phyloP scores from a whole-genome alignment of 2,797 vertebrate species.

The Avahi laniger region DNA sequence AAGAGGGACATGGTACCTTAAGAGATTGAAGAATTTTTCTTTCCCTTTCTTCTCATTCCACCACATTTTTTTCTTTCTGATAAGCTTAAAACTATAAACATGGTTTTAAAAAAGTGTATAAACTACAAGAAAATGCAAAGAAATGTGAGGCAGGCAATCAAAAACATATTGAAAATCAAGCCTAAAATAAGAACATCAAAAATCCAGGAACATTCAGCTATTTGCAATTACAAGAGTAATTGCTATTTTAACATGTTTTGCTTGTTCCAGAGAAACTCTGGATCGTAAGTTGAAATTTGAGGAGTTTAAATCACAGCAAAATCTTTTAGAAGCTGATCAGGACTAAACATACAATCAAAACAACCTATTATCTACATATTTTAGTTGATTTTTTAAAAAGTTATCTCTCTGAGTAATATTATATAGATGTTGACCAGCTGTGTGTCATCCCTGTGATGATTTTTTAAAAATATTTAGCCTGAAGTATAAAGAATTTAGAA shows the following conservation, averaged over 20 bases:
- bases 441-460: conserved; percentile 14
- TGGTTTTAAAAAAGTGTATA: conserved; percentile 54
- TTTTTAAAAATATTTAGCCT: conserved; percentile 60
- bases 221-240: conserved; percentile 85
- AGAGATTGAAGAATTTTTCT: conserved; percentile 18
- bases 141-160: conserved; percentile 83
- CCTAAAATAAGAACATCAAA: conserved; percentile 83
- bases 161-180: conserved; percentile 84
- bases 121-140: conserved; percentile 73
- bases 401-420: conserved; percentile 64
- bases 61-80: conserved; percentile 41
- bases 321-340: conserved; percentile 82
- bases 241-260: conserved; percentile 87
- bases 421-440: conserved; percentile 56
- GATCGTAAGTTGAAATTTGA: conserved; percentile 83
- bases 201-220: conserved; percentile 83
- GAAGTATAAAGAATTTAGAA: conserved; percentile 46
- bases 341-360: conserved; percentile 85
- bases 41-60: conserved; percentile 50
- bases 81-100: conserved; percentile 65
- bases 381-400: conserved; percentile 83
- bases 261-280: conserved; percentile 81
- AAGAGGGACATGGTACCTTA: not conserved
- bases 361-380: conserved; percentile 85
- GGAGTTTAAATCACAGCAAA: conserved; percentile 83